phyloP scores from a whole-genome alignment of 2,888 invertebrate species.

The Dasypolia templi region DNA sequence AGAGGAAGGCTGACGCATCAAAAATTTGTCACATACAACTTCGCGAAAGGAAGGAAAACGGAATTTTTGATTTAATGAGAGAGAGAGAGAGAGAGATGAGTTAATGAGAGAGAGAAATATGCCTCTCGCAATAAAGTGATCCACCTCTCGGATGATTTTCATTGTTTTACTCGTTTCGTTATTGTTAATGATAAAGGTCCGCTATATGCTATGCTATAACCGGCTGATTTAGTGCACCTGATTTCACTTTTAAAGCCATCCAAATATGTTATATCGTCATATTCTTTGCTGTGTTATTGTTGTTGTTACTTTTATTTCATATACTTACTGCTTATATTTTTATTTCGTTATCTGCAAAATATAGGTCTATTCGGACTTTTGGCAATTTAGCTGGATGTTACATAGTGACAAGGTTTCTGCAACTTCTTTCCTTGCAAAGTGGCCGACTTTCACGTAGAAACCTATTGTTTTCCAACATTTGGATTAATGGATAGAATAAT shows the following conservation, averaged over 20 bases:
- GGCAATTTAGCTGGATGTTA: not conserved
- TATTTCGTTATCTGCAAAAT: not conserved
- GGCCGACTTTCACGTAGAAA: no score
- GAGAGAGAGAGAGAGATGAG: conserved; percentile 45
- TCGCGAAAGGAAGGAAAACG: conserved; percentile 36
- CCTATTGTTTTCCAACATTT: not conserved
- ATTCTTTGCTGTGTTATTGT: not conserved
- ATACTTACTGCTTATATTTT: no score
- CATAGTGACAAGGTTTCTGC: no score
- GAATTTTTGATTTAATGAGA: conserved; percentile 55
- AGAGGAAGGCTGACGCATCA: conserved; percentile 36
- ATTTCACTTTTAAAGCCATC: not conserved
- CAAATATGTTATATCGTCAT: not conserved
- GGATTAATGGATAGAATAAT: not conserved
- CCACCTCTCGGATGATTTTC: conserved; percentile 61
- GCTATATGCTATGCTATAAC: conserved; percentile 5
- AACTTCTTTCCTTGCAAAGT: no score
- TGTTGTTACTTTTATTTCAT: not conserved
- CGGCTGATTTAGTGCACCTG: no score
- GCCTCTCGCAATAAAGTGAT: conserved; percentile 65
- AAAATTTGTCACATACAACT: conserved; percentile 61
- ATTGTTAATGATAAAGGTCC: conserved; percentile 51
- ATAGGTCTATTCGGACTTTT: not conserved
- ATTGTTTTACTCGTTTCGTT: conserved; percentile 68
- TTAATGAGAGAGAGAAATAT: conserved; percentile 60